Conservation (phyloP, 2,888 invertebrate species). For the Trichogramma dendrolimi region DNA sequence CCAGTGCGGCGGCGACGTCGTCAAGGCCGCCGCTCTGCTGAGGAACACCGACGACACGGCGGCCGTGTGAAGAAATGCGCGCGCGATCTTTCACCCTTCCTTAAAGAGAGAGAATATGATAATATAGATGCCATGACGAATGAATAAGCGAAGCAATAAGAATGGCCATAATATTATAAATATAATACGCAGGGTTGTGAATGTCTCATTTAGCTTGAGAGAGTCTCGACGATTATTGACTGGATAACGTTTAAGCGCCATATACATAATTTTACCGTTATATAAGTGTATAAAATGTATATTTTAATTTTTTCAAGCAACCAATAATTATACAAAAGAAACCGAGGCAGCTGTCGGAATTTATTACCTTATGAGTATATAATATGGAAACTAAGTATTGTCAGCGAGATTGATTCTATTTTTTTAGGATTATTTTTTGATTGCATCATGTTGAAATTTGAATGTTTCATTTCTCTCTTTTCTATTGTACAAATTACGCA, state of each 20-base stretch:
- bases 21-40: constrained; percentile 48
- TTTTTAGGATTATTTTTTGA: too few relatives aligned
- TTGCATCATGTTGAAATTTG: too few relatives aligned
- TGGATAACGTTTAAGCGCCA: constrained; percentile 10
- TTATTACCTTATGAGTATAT: too few relatives aligned
- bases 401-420: too few relatives aligned
- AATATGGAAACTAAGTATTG: too few relatives aligned
- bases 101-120: not conserved
- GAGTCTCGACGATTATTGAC: not conserved
- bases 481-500: constrained; percentile 17
- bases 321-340: too few relatives aligned
- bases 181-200: not conserved
- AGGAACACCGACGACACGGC: constrained; percentile 47
- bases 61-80: constrained; percentile 37
- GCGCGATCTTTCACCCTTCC: constrained; percentile 1
- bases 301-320: too few relatives aligned
- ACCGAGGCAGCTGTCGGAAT: too few relatives aligned
- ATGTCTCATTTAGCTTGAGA: not conserved
- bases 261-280: constrained; percentile 7
- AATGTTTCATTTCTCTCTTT: too few relatives aligned
- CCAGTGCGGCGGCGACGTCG: constrained; percentile 48
- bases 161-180: too few relatives aligned
- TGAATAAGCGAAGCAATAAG: too few relatives aligned
- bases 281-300: constrained; percentile 11
- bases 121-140: not conserved